A percentile compares a stretch with the other conserved stretches of the same genome.
phyloP scores from a whole-genome alignment of 1,140 invertebrate species.

The Drosophila guanche region DNA sequence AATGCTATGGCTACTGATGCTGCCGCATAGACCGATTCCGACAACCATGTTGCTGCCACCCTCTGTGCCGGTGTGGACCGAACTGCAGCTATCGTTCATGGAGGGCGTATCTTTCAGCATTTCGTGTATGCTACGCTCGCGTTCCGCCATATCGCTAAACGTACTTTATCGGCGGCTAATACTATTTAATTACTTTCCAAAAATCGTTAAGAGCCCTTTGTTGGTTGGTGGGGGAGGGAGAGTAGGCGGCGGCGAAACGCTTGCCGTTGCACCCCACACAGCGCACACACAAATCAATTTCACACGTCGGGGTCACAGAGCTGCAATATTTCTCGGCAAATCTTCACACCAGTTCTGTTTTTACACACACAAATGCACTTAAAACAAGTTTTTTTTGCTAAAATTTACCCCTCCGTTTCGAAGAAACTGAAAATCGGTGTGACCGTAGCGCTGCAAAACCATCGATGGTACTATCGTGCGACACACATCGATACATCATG shows the following conservation, averaged over 20 bases:
- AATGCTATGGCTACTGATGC: slow-evolving; percentile 62
- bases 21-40: slow-evolving; percentile 17
- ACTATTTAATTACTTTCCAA: slow-evolving; percentile 25
- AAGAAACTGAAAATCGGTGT: slow-evolving; percentile 37
- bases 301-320: slow-evolving; percentile 5
- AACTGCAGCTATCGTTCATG: slow-evolving; percentile 90
- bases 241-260: not conserved
- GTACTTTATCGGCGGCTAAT: not conserved
- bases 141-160: slow-evolving; percentile 56
- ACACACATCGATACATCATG: no score
- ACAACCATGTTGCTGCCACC: slow-evolving; percentile 65
- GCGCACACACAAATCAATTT: slow-evolving; percentile 22
- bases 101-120: slow-evolving; percentile 93
- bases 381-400: not conserved
- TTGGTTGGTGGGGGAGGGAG: not conserved
- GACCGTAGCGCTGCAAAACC: not conserved
- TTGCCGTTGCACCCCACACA: slow-evolving; percentile 1
- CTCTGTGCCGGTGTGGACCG: slow-evolving; percentile 89
- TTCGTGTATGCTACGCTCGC: slow-evolving; percentile 92
- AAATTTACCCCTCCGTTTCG: slow-evolving; percentile 19
- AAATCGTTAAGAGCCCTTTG: slow-evolving; percentile 21
- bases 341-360: not conserved
- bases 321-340: not conserved
- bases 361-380: not conserved
- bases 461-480: no score